These are phyloP conservation scores for Pelmatolapia mariae DNA, from an alignment of 2,113 vertebrate genomes.

Conservation along the genomic window DNA sequence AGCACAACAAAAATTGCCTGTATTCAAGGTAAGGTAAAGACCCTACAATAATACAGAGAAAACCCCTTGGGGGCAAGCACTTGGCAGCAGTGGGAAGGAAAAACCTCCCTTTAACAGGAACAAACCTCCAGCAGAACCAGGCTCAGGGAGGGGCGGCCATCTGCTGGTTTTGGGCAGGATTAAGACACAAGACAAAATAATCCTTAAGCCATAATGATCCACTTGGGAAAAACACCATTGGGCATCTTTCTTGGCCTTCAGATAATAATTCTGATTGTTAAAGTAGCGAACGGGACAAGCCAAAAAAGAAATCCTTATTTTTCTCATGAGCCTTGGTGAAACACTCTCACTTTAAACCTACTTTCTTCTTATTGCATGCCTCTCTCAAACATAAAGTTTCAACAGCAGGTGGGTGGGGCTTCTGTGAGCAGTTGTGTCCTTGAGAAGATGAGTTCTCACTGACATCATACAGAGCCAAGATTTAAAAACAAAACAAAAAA, in stretches of 20 bases:
- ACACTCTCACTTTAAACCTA: not conserved
- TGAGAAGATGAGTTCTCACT: not conserved
- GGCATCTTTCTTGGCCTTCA: not conserved
- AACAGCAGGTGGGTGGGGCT: not conserved
- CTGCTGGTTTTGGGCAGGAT: not conserved
- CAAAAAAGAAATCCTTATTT: not conserved
- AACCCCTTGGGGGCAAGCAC: not conserved
- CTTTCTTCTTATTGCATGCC: not conserved
- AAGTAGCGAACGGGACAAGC: not conserved
- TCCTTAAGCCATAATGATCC: not conserved
- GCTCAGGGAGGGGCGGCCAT: fast-evolving
- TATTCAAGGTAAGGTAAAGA: too few relatives aligned
- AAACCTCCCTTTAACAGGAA: fast-evolving
- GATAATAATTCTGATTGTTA: not conserved
- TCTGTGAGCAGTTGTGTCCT: not conserved
- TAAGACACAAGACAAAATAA: not conserved
- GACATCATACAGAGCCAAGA: not conserved
- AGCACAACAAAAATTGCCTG: too few relatives aligned
- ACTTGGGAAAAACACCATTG: not conserved
- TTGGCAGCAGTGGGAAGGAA: not conserved
- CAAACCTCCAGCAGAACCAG: not conserved
- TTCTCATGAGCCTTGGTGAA: not conserved
- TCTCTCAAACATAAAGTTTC: not conserved
- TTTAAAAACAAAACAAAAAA: not conserved
- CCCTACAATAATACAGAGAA: too few relatives aligned